phyloP scores from a whole-genome alignment of 2,888 invertebrate genomes.

The Cacoxenus indagator region DNA sequence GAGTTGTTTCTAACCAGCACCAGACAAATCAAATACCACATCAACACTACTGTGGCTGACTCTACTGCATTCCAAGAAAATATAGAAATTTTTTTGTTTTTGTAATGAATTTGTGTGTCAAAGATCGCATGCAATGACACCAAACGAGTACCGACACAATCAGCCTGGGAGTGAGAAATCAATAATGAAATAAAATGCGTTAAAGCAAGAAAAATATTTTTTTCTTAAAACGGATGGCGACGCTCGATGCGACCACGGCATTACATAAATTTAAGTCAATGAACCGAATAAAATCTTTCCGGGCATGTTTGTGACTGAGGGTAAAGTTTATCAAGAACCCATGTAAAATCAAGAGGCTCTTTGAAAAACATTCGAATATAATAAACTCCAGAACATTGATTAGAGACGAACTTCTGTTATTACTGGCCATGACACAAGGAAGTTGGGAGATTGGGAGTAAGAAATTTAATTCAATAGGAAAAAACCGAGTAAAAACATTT shows the following conservation, averaged over 20 bases:
- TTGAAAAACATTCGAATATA: too few species aligned
- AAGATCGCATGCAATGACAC: conserved; percentile 52
- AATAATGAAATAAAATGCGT: background rate
- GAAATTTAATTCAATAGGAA: too few species aligned
- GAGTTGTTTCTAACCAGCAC: background rate
- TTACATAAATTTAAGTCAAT: background rate
- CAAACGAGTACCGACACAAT: background rate
- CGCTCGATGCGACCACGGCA: background rate
- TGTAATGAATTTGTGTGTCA: conserved; percentile 43
- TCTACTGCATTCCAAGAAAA: conserved; percentile 60
- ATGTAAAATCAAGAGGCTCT: background rate
- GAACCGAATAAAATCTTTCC: background rate
- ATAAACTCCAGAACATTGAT: too few species aligned
- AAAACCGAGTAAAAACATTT: too few species aligned
- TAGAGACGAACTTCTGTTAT: too few species aligned
- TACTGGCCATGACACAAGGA: too few species aligned
- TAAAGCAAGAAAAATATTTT: background rate
- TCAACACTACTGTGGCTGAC: conserved; percentile 33
- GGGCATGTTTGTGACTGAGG: conserved; percentile 34
- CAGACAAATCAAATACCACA: background rate
- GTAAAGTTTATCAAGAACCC: background rate
- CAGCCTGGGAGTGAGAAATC: background rate
- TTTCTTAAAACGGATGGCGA: background rate
- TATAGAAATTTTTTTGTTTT: background rate
- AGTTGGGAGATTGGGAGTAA: too few species aligned